phyloP scores from a whole-genome alignment of 1,140 invertebrate species.

The Panagrolaimus sp. region DNA sequence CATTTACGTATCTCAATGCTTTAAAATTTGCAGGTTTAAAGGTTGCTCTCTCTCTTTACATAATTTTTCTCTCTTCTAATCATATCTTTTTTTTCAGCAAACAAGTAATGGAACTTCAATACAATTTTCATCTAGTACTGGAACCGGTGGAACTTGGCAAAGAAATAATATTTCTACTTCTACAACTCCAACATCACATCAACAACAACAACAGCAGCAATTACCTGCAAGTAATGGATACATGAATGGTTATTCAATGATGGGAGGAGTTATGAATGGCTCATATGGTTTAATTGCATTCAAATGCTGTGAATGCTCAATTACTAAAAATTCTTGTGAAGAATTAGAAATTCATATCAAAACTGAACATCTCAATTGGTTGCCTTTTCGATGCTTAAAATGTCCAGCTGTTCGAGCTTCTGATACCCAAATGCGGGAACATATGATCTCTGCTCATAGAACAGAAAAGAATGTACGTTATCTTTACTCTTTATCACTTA shows the following conservation, averaged over 20 bases:
- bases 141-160: slow-evolving; percentile 5
- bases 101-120: not conserved
- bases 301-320: slow-evolving; percentile 43
- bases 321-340: slow-evolving; percentile 39
- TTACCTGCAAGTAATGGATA: not conserved
- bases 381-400: slow-evolving; percentile 53
- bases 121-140: not conserved
- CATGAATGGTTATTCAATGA: slow-evolving; percentile 7
- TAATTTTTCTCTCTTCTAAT: too few species aligned
- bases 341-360: slow-evolving; percentile 54
- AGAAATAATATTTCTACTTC: not conserved
- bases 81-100: slow-evolving; percentile 4
- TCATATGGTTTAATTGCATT: slow-evolving; percentile 19
- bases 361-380: slow-evolving; percentile 57
- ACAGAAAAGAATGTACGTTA: slow-evolving; percentile 47
- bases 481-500: not conserved
- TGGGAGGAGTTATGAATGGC: not conserved
- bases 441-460: slow-evolving; percentile 54
- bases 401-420: slow-evolving; percentile 46
- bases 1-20: too few species aligned
- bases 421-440: slow-evolving; percentile 56
- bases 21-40: too few species aligned
- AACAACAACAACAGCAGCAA: not conserved
- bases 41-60: too few species aligned
- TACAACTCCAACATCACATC: too few species aligned